phyloP scores from a whole-genome alignment of 2,888 invertebrate genomes.

The Rhagonycha fulva region DNA sequence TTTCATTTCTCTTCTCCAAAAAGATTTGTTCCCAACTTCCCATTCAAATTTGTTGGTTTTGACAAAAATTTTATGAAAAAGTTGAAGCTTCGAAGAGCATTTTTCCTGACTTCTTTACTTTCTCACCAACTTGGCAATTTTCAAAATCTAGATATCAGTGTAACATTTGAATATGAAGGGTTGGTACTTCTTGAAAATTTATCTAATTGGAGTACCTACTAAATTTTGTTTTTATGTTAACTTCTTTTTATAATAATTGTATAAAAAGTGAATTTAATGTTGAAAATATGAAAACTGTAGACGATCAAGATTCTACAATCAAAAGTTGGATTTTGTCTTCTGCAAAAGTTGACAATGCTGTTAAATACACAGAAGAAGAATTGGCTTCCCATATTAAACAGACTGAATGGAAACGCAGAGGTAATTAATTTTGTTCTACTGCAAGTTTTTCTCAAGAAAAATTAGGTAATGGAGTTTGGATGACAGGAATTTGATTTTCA shows the following conservation, averaged over 20 bases:
- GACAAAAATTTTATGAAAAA: too few species aligned
- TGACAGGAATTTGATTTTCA: too few species aligned
- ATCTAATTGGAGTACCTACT: background rate
- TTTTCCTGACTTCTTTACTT: too few species aligned
- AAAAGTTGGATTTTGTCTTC: background rate
- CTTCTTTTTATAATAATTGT: too few species aligned
- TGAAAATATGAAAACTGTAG: background rate
- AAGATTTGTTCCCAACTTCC: background rate
- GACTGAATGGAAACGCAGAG: background rate
- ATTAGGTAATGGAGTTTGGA: too few species aligned
- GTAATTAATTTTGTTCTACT: background rate
- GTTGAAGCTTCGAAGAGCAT: too few species aligned
- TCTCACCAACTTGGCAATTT: too few species aligned
- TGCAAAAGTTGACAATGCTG: background rate
- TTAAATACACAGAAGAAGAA: background rate
- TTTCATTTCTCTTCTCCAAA: too few species aligned
- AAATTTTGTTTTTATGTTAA: too few species aligned
- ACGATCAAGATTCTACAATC: background rate
- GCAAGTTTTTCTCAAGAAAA: too few species aligned
- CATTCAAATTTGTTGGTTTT: background rate
- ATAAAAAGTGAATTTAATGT: too few species aligned
- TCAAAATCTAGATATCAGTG: too few species aligned
- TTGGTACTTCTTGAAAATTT: background rate
- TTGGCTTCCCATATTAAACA: background rate
- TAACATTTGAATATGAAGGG: background rate